Evolutionary conservation across 2,888 invertebrate genomes (phyloP).

Genomic region (Eumacrocentrus americanus): DNA sequence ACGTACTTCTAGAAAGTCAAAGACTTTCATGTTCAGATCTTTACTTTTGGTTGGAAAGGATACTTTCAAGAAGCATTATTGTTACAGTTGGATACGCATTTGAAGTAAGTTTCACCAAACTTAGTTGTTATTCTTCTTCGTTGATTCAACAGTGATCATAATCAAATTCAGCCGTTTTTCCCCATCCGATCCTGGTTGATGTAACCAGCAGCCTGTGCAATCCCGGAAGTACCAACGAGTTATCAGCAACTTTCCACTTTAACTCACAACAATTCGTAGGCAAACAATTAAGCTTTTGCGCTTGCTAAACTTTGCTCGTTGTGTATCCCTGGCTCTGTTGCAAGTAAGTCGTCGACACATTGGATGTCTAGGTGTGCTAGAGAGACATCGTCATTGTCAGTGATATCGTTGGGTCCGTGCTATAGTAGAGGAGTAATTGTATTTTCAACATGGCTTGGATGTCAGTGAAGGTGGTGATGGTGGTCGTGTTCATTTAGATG

Average conservation of each 20-base stretch:
- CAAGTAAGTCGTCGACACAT: conserved; percentile 31
- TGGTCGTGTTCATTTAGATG: conserved; percentile 17
- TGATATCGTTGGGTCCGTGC: not conserved
- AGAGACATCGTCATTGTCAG: not conserved
- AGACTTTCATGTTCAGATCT: not conserved
- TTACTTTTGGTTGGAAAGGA: not conserved
- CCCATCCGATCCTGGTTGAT: conserved; percentile 23
- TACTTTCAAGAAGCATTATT: not conserved
- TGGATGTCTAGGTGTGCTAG: conserved; percentile 1
- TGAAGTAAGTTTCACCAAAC: not conserved
- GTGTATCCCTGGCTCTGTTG: conserved; percentile 31
- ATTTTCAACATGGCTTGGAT: conserved; percentile 32
- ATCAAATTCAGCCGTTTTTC: conserved; percentile 25
- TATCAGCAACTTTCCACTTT: conserved; percentile 57
- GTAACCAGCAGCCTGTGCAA: conserved; percentile 14
- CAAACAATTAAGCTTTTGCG: conserved; percentile 53
- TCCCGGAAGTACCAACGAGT: conserved; percentile 37
- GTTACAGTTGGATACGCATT: not conserved
- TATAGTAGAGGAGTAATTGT: conserved; percentile 32
- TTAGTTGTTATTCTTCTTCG: conserved; percentile 6
- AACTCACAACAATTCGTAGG: conserved; percentile 54
- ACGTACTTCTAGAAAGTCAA: not conserved
- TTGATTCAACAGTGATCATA: conserved; percentile 29
- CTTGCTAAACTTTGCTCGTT: conserved; percentile 44
- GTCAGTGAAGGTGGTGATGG: conserved; percentile 30